Conservation (phyloP, 23 tunicate species). For the Phallusia fumigata region DNA sequence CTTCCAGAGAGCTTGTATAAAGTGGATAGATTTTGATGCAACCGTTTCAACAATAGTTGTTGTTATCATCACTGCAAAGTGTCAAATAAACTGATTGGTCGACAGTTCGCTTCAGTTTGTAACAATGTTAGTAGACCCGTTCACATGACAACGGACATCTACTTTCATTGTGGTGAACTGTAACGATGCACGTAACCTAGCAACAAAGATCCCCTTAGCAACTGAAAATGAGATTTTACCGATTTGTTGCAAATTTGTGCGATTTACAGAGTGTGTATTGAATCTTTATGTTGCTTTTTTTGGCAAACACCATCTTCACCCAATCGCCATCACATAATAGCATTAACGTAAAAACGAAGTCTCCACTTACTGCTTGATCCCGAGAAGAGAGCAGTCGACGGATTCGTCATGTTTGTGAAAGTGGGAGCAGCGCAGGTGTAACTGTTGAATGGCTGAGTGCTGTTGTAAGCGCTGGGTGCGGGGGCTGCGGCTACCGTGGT, state of each 20-base stretch:
- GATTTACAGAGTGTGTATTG: too few species aligned
- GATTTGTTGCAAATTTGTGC: too few species aligned
- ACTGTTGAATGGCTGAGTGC: constrained; percentile 44
- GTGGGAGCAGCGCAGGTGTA: constrained; percentile 62
- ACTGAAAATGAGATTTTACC: too few species aligned
- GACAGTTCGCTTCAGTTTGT: constrained; percentile 38
- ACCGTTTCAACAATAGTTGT: too few species aligned
- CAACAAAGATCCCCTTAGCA: too few species aligned
- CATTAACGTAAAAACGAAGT: background rate
- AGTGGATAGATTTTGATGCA: too few species aligned
- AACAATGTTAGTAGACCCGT: constrained; percentile 87
- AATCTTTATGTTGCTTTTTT: too few species aligned
- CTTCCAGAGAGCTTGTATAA: too few species aligned
- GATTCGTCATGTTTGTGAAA: constrained; percentile 74
- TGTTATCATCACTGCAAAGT: too few species aligned
- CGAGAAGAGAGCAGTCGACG: constrained; percentile 40
- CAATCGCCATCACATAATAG: too few species aligned
- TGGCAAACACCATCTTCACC: too few species aligned
- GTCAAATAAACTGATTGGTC: background rate
- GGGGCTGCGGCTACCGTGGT: constrained; percentile 48
- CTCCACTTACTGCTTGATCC: constrained; percentile 60
- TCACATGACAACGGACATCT: constrained; percentile 85
- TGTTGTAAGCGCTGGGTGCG: constrained; percentile 57
- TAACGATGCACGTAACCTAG: constrained; percentile 20
- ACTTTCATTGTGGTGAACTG: constrained; percentile 97